Evolutionary conservation across 2,113 vertebrate species (phyloP).

Genomic region (Xerus inauris): DNA sequence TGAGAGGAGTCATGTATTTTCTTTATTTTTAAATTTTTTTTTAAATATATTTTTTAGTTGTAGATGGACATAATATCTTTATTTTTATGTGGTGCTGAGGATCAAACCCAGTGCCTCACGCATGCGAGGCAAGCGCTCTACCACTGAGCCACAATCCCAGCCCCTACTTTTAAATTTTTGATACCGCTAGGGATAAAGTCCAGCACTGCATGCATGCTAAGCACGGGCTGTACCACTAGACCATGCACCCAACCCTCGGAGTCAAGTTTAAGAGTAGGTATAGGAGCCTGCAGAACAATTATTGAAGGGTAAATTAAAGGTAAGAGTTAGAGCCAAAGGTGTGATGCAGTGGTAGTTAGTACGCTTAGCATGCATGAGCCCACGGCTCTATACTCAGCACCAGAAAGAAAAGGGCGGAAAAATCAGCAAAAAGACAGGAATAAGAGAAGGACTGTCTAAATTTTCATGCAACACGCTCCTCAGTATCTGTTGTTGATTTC

Average conservation of each 20-base stretch:
- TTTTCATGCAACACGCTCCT: constrained; percentile 8
- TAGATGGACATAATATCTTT: too few relatives aligned
- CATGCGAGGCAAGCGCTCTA: not conserved
- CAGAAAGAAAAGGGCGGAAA: too few relatives aligned
- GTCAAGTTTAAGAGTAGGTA: not conserved
- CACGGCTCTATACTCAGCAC: too few relatives aligned
- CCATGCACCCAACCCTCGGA: not conserved
- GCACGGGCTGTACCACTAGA: not conserved
- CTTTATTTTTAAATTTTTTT: not conserved
- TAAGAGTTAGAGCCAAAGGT: not conserved
- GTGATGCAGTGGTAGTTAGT: too few relatives aligned
- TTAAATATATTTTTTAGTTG: too few relatives aligned
- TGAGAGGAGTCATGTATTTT: not conserved
- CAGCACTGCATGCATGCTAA: not conserved
- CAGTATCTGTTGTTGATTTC: constrained; percentile 3
- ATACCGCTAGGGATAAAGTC: not conserved
- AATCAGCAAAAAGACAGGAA: not conserved
- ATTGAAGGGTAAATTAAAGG: not conserved
- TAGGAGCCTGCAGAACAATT: not conserved
- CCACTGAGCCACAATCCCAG: too few relatives aligned
- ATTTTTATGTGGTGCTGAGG: not conserved
- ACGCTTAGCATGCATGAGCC: too few relatives aligned
- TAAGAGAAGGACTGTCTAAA: not conserved
- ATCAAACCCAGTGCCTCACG: not conserved
- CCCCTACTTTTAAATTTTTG: too few relatives aligned